These are phyloP conservation scores for Nanorana parkeri DNA, from an alignment of 2,113 vertebrate genomes.

Conservation along the genomic window DNA sequence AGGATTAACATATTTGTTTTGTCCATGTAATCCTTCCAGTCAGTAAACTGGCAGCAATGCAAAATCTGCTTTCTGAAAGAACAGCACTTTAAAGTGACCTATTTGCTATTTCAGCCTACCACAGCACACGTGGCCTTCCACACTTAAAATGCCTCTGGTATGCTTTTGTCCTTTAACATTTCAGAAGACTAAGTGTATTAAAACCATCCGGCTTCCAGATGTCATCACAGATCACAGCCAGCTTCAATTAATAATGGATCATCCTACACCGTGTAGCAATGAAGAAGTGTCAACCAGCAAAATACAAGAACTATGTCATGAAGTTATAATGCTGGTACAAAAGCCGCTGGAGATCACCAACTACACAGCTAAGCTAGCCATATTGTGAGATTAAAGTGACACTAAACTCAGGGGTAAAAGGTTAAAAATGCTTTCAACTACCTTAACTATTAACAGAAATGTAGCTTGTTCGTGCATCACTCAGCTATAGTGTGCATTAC, in stretches of 20 bases:
- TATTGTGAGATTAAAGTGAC: too few relatives aligned
- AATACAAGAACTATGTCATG: background rate
- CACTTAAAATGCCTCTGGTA: background rate
- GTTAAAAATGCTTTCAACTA: too few relatives aligned
- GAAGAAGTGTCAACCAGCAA: background rate
- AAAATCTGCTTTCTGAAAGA: constrained; percentile 19
- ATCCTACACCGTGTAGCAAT: background rate
- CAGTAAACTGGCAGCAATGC: background rate
- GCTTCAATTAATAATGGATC: constrained; percentile 32
- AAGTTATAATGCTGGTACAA: background rate
- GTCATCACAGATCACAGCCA: constrained; percentile 16
- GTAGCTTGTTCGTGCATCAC: too few relatives aligned
- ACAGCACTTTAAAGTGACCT: constrained; percentile 26
- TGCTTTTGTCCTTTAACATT: background rate
- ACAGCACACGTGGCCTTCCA: background rate
- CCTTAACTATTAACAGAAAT: too few relatives aligned
- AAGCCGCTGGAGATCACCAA: too few relatives aligned
- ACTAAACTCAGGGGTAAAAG: too few relatives aligned
- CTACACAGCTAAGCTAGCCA: too few relatives aligned
- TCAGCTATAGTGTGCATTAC: too few relatives aligned
- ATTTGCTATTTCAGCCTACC: background rate
- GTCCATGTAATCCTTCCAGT: background rate
- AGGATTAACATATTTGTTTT: constrained; percentile 29
- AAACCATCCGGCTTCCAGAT: constrained; percentile 1
- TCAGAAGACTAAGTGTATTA: constrained; percentile 7